These are phyloP conservation scores for Oncorhynchus mykiss DNA, from an alignment of 2,113 vertebrate genomes.

Conservation along the genomic window DNA sequence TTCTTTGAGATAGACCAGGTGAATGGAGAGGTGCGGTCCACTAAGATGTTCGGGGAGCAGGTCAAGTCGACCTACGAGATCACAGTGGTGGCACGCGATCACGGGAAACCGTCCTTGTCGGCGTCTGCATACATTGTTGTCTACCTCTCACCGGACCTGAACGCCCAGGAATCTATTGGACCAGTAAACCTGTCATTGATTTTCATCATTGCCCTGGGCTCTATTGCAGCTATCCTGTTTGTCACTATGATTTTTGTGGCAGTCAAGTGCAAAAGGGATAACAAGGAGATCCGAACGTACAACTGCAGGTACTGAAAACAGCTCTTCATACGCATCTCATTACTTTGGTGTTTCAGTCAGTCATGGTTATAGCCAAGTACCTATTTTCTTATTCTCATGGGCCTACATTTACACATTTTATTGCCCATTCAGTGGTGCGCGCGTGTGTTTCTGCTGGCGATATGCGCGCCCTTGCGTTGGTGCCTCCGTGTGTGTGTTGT, in stretches of 20 bases:
- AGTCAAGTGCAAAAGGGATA: slow-evolving; percentile 98
- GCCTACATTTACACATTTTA: neutral
- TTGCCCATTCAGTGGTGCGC: neutral
- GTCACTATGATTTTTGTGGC: slow-evolving; percentile 99
- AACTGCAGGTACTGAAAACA: slow-evolving; percentile 91
- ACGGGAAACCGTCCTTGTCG: slow-evolving; percentile 91
- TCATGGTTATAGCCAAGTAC: neutral
- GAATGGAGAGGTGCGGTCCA: slow-evolving; percentile 95
- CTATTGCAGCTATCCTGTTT: slow-evolving; percentile 96
- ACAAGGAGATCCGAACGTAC: slow-evolving; percentile 99
- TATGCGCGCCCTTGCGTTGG: slow-evolving; percentile 1
- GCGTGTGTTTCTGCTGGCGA: neutral
- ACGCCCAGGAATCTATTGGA: slow-evolving; percentile 91
- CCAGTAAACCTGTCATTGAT: slow-evolving; percentile 95
- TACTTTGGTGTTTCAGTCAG: neutral
- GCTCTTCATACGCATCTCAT: neutral
- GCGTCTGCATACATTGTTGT: slow-evolving; percentile 93
- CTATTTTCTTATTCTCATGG: neutral
- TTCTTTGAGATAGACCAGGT: slow-evolving; percentile 95
- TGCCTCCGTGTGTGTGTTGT: slow-evolving; percentile 2
- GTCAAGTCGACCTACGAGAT: slow-evolving; percentile 91
- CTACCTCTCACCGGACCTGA: slow-evolving; percentile 89
- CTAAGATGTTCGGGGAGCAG: slow-evolving; percentile 87
- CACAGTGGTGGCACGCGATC: slow-evolving; percentile 94
- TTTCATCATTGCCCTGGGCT: slow-evolving; percentile 98